These are phyloP conservation scores for Daphoenositta chrysoptera DNA, from an alignment of 2,113 vertebrate species.

Conservation along the genomic window DNA sequence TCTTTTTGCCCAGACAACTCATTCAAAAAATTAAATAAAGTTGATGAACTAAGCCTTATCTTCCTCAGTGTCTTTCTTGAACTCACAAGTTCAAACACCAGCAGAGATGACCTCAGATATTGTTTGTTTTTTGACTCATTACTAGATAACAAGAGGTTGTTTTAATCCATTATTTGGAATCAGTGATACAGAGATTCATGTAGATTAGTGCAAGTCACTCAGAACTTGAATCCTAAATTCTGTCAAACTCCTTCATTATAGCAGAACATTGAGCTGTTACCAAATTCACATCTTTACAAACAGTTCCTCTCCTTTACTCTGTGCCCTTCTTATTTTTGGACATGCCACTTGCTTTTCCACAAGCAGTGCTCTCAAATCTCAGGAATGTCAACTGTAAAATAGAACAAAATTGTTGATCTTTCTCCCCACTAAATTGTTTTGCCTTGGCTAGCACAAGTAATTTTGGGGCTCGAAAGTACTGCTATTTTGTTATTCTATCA, in stretches of 20 bases:
- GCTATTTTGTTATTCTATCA: background rate
- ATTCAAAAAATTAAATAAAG: background rate
- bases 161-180: background rate
- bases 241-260: background rate
- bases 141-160: background rate
- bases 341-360: background rate
- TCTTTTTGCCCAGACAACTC: background rate
- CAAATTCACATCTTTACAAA: background rate
- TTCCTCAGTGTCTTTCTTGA: background rate
- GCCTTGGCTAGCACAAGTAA: background rate
- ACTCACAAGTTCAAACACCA: background rate
- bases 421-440: background rate
- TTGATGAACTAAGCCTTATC: background rate
- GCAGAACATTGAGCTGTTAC: background rate
- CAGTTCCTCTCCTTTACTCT: background rate
- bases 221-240: background rate
- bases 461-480: background rate
- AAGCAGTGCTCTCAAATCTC: background rate
- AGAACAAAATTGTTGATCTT: background rate
- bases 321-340: background rate
- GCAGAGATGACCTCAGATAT: background rate
- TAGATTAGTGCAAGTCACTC: background rate
- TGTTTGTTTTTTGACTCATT: background rate
- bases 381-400: background rate
- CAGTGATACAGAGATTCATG: background rate